Conservation (phyloP, 1,140 invertebrate species). For the Heliothis virescens region DNA sequence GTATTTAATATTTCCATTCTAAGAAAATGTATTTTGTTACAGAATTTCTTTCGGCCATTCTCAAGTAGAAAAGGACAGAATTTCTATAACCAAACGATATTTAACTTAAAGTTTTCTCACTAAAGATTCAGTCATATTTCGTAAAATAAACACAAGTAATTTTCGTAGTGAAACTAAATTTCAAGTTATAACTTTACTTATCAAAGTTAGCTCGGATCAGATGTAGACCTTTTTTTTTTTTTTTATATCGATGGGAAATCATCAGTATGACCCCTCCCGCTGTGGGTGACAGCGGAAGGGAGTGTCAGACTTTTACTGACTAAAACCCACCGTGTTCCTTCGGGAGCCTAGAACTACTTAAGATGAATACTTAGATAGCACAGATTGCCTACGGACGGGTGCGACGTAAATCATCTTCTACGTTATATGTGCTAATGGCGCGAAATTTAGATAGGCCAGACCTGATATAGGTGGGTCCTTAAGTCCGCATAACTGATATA, state of each 20-base stretch:
- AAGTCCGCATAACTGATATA: not conserved
- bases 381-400: constrained; percentile 19
- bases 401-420: constrained; percentile 9
- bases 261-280: too few species aligned
- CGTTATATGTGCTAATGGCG: not conserved
- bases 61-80: not conserved
- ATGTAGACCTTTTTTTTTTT: too few species aligned
- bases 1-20: not conserved
- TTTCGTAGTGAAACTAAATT: not conserved
- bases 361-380: not conserved
- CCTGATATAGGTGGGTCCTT: not conserved
- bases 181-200: not conserved
- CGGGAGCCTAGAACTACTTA: constrained; percentile 21
- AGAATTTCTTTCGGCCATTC: not conserved
- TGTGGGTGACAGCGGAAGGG: too few species aligned
- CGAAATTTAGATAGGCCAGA: not conserved
- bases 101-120: not conserved
- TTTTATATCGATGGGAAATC: too few species aligned
- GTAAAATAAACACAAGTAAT: constrained; percentile 7
- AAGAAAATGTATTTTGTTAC: not conserved
- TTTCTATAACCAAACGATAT: not conserved
- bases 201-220: constrained; percentile 7
- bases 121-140: not conserved
- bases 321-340: too few species aligned
- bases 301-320: too few species aligned